A percentile compares a stretch with the other conserved stretches of the same genome.
Conservation (phyloP, 2,888 invertebrate species). For the Adelphocoris suturalis region DNA sequence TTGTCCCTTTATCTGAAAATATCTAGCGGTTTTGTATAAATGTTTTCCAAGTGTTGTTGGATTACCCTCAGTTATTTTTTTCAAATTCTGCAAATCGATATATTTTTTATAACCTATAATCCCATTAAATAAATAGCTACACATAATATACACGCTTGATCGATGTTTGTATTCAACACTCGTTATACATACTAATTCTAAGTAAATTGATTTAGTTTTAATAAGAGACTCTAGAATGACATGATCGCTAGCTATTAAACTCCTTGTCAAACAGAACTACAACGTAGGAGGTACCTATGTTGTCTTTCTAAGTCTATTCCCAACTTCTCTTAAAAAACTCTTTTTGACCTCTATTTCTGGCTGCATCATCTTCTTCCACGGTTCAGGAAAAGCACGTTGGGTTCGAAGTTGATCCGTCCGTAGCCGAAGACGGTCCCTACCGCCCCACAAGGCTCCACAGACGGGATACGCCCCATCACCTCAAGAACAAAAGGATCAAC, state of each 20-base stretch:
- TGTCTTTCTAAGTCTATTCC: background rate
- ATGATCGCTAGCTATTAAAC: too few species aligned
- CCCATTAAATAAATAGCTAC: too few species aligned
- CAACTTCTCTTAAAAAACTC: background rate
- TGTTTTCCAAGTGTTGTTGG: too few species aligned
- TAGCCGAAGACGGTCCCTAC: conserved; percentile 77
- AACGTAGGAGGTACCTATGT: background rate
- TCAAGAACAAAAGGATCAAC: conserved; percentile 97
- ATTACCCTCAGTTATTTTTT: too few species aligned
- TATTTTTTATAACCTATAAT: too few species aligned
- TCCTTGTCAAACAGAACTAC: too few species aligned
- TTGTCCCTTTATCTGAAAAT: too few species aligned
- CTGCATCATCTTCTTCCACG: conserved; percentile 33
- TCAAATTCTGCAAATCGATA: too few species aligned
- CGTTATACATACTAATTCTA: too few species aligned
- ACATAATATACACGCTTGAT: background rate
- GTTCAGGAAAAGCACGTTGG: conserved; percentile 81
- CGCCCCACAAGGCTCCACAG: conserved; percentile 87
- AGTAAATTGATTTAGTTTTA: too few species aligned
- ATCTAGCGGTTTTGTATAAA: too few species aligned
- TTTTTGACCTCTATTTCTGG: conserved; percentile 37
- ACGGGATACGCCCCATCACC: conserved; percentile 98
- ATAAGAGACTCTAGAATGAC: too few species aligned
- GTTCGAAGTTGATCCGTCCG: conserved; percentile 79
- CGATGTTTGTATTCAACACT: background rate